Conservation (phyloP, 1,140 invertebrate species). For the Schlechtendalia chinensis region DNA sequence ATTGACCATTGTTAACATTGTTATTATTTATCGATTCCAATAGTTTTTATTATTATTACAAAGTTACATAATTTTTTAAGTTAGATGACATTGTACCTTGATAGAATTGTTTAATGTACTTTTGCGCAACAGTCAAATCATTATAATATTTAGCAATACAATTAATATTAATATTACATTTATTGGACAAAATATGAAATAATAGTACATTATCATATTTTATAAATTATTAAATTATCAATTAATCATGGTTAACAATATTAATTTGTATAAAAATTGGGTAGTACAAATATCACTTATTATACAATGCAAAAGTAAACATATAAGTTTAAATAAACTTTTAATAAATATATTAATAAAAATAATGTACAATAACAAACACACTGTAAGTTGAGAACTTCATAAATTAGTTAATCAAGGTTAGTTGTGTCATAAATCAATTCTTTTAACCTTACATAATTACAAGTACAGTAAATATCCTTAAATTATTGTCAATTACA, state of each 20-base stretch:
- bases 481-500: too few species aligned
- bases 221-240: neutral
- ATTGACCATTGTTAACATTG: too few species aligned
- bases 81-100: too few species aligned
- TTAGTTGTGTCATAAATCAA: too few species aligned
- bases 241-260: neutral
- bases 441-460: too few species aligned
- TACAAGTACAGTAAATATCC: too few species aligned
- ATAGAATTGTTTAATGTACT: too few species aligned
- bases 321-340: neutral
- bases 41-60: too few species aligned
- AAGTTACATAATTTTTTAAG: too few species aligned
- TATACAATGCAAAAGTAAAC: neutral
- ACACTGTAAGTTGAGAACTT: neutral
- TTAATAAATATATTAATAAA: slow-evolving; percentile 15
- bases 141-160: neutral
- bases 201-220: neutral
- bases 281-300: neutral
- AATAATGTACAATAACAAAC: neutral
- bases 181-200: neutral
- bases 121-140: too few species aligned
- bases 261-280: neutral
- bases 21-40: too few species aligned
- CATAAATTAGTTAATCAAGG: neutral
- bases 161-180: neutral